Evolutionary conservation across 2,113 vertebrate genomes (phyloP).

Genomic region (Morone saxatilis): DNA sequence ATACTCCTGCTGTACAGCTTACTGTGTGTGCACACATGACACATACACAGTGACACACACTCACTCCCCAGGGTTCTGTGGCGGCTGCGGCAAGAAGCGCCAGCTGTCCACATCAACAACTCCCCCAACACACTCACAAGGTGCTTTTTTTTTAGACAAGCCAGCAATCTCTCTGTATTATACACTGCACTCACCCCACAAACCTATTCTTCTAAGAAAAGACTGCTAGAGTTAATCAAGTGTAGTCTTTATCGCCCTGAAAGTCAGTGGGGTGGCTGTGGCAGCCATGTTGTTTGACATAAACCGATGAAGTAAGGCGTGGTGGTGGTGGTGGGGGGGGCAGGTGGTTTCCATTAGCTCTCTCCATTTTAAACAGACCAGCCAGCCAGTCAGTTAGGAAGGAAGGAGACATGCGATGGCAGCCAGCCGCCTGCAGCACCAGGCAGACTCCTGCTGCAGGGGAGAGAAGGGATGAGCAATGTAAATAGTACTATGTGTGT

Average conservation of each 20-base stretch:
- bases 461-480: slow-evolving; percentile 25
- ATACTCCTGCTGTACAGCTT: slow-evolving; percentile 39
- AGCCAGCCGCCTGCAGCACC: slow-evolving; percentile 52
- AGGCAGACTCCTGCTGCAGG: slow-evolving; percentile 42
- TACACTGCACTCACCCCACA: slow-evolving; percentile 2
- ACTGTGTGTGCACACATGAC: slow-evolving; percentile 46
- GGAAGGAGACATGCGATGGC: slow-evolving; percentile 57
- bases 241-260: background rate
- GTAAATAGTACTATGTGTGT: slow-evolving; percentile 9
- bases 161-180: slow-evolving; percentile 11
- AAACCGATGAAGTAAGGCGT: slow-evolving; percentile 8
- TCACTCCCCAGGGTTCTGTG: slow-evolving; percentile 45
- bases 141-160: slow-evolving; percentile 43
- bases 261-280: background rate
- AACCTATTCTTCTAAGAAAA: slow-evolving; percentile 5
- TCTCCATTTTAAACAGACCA: slow-evolving; percentile 74
- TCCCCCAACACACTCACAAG: slow-evolving; percentile 39
- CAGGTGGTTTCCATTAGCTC: slow-evolving; percentile 64
- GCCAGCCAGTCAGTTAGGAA: slow-evolving; percentile 51
- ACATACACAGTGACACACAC: slow-evolving; percentile 30
- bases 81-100: slow-evolving; percentile 59
- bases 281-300: slow-evolving; percentile 53
- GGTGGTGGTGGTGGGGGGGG: background rate
- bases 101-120: slow-evolving; percentile 70
- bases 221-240: slow-evolving; percentile 8